Base-by-base conservation (phyloP, 1,140 invertebrate genomes). In the Drosophila orosa region DNA sequence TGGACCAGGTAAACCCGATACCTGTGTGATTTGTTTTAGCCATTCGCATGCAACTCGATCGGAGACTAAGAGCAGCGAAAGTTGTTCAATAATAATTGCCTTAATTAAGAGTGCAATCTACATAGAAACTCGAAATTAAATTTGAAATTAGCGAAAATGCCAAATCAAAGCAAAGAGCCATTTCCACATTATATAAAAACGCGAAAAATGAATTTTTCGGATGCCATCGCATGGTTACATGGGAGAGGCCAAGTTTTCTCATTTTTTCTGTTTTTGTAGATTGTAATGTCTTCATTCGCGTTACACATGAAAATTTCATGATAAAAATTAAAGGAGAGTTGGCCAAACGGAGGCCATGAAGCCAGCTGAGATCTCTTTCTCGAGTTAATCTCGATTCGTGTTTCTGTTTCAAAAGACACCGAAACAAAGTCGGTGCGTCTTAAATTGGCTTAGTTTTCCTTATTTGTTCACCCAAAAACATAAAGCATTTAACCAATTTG, bases 181-280 rank as follows among this genome's bases (percentile, higher is more conserved):
- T 72, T 84, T 84, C 47, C 66, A 75, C 65, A 63, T 84, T 84
- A 84, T 40, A 84, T 84, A 84, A 84, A 84, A 67, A 83, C 80
- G 77, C 80, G 40, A 71, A 71, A 71, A 71, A 71, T 71, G 27
- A 68, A 84, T 44, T 68, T 74, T 84, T 84, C 45, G 58, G 61
- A 73, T 79, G 71, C 74, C 59, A 74, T 47, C 35, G 48, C 58
- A 47, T 65, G 65, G 60, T 40, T 56, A 67, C 25, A 69, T 45
- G 63, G 44, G 42, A 57, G 48, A 22, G 63, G 19, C 67, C 48
- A 69, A 69, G 40, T 69, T 69, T 68, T 69, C n/a, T 29, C 31
- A 68, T 10, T 27, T 67, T 59, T 31, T 42, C 19, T 19, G 40
- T 42, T 47, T 48, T 22, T 9, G 31, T 40, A 47, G 24, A n/a